Evolutionary conservation across 1,140 invertebrate species (phyloP).

Genomic region (Probaryconus sp.): DNA sequence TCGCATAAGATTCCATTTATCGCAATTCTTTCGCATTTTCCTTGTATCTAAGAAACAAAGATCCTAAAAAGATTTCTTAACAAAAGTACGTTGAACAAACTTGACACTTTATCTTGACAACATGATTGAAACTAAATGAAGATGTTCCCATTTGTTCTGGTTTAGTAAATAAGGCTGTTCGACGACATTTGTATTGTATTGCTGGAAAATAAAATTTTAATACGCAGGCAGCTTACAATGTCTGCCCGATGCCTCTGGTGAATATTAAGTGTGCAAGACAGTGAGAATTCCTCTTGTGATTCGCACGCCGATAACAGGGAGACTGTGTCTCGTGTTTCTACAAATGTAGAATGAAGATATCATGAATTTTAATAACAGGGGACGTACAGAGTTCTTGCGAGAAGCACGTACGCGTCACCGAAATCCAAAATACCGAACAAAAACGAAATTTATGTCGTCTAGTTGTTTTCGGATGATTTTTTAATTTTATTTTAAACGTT

Average conservation of each 20-base stretch:
- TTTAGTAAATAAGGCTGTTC: constrained; percentile 2
- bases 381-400: background rate
- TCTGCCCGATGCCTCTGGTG: constrained; percentile 32
- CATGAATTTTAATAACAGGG: constrained; percentile 42
- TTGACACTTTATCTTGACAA: too few relatives aligned
- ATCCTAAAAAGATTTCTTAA: too few relatives aligned
- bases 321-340: constrained; percentile 35
- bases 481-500: too few relatives aligned
- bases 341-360: constrained; percentile 44
- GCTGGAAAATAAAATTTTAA: constrained; percentile 34
- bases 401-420: constrained; percentile 8
- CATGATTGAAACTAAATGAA: too few relatives aligned
- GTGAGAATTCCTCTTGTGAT: constrained; percentile 39
- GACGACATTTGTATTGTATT: constrained; percentile 9
- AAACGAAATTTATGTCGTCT: background rate
- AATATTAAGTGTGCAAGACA: constrained; percentile 46
- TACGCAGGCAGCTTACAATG: constrained; percentile 37
- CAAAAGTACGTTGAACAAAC: too few relatives aligned
- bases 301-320: constrained; percentile 37
- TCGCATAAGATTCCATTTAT: too few relatives aligned
- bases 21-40: too few relatives aligned
- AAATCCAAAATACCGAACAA: background rate
- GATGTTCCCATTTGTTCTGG: too few relatives aligned
- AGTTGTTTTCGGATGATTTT: background rate
- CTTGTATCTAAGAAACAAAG: too few relatives aligned